Base-by-base conservation (phyloP, 2,797 vertebrate species). In the Pangasius sanitwongsei region DNA sequence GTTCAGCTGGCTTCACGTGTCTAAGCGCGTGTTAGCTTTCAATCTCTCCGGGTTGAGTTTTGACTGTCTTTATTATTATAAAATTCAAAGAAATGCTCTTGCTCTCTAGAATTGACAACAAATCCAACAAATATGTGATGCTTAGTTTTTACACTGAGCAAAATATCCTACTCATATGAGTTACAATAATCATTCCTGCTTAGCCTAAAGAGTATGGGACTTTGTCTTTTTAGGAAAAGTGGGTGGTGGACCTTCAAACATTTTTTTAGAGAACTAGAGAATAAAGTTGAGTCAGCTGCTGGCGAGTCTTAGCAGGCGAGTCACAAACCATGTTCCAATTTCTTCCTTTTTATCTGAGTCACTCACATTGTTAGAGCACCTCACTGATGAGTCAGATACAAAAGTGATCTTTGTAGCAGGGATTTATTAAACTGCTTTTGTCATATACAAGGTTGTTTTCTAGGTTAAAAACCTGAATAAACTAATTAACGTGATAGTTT, bases 311-410 rank as follows among this genome's bases (percentile, higher is more conserved):
- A 37, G 31, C 28, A n/a, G 61, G 25, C 31, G 13, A 81, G 31
- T 88, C 37, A 84, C 41, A 53, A 72, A 87, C n/a, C 37, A 28
- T 84, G 55, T 9, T 31, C 69, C 81, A 50, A 31, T 80, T 44
- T 80, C 50, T 70, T 70, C 83, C 34, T n/a, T 41, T 70, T 48
- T 78, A 44, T 48, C n/a, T 86, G 37, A 83, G 53, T 89, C 88
- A 85, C 44, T 31, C 5, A 25, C 59, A 77, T 63, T 78, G 25
- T 67, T 88, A 13, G 59, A 55, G 2, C 61, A 28, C 15, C n/a
- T 85, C 55, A 28, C 53, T 70, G 16, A 87, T 65, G 86, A 87
- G 44, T 74, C 69, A 83, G 23, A 72, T 50, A 50, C 16, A 70
- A 50, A 87, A 16, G 11, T 23, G 6, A 37, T 41, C 53, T 86